Conservation (phyloP, 2,797 vertebrate species). For the Acrocephalus scirpaceus region DNA sequence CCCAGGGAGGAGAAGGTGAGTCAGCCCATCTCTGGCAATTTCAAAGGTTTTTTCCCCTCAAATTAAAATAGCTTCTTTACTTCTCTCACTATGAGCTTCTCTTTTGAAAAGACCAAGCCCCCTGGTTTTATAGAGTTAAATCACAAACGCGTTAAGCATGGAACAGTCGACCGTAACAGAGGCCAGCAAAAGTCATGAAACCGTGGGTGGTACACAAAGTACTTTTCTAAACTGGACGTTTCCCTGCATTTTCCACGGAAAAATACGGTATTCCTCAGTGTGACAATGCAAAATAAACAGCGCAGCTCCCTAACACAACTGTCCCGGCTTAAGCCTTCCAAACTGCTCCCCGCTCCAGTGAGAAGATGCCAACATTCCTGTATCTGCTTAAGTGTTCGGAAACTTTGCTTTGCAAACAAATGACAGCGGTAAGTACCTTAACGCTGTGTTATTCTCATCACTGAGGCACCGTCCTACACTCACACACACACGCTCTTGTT, state of each 20-base stretch:
- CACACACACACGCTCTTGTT: neutral
- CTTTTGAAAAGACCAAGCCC: neutral
- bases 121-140: neutral
- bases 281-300: conserved; percentile 19
- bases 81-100: fast-evolving
- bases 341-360: neutral
- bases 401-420: conserved; percentile 32
- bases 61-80: neutral
- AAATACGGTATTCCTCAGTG: neutral
- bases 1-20: neutral
- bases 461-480: neutral
- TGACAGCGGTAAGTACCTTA: neutral
- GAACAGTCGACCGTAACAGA: fast-evolving
- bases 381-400: neutral
- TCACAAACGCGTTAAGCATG: neutral
- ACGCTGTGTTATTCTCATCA: neutral
- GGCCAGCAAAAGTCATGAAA: neutral
- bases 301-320: neutral
- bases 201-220: neutral
- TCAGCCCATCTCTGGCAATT: neutral
- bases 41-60: neutral
- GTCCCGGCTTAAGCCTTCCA: neutral
- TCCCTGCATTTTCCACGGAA: neutral
- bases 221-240: neutral
- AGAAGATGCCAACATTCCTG: neutral